Percentiles rank a stretch among this genome's conserved stretches.
These are phyloP conservation scores for Bergia sp. DNA, from an alignment of 92 coral and sea anemone genomes.

Conservation along the genomic window DNA sequence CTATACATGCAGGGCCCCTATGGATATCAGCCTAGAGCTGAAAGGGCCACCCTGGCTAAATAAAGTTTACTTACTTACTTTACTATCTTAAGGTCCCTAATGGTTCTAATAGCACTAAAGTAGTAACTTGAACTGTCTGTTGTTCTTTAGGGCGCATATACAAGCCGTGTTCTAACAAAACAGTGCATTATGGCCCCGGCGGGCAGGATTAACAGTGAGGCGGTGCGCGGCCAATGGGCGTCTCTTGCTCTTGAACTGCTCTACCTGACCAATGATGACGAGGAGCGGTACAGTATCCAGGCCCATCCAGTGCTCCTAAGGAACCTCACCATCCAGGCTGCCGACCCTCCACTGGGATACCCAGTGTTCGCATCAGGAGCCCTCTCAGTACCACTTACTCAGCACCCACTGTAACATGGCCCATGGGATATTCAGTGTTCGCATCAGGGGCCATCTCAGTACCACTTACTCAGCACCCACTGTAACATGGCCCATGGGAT, in stretches of 20 bases:
- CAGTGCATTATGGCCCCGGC: conserved; percentile 81
- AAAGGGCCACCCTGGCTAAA: too few relatives aligned
- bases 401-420: conserved; percentile 13
- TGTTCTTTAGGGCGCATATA: conserved; percentile 74
- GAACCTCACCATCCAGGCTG: conserved; percentile 96
- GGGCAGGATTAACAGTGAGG: conserved; percentile 88
- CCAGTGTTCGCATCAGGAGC: conserved; percentile 96
- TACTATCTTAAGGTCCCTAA: too few relatives aligned
- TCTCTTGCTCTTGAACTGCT: conserved; percentile 92
- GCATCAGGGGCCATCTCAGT: conserved; percentile 84
- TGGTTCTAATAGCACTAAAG: not conserved
- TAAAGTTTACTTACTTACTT: too few relatives aligned
- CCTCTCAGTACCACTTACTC: conserved; percentile 66
- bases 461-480: conserved; percentile 60
- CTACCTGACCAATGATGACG: conserved; percentile 96
- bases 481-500: conserved; percentile 12
- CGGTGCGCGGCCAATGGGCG: conserved; percentile 97
- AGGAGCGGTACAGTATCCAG: conserved; percentile 98
- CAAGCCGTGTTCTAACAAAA: conserved; percentile 88
- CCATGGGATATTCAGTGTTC: conserved; percentile 93
- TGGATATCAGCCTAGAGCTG: too few relatives aligned
- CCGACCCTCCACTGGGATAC: conserved; percentile 98
- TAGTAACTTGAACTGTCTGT: not conserved
- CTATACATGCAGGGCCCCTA: too few relatives aligned
- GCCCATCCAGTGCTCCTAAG: conserved; percentile 96